phyloP scores from a whole-genome alignment of 1,140 invertebrate genomes.

The Penaeus japonicus region DNA sequence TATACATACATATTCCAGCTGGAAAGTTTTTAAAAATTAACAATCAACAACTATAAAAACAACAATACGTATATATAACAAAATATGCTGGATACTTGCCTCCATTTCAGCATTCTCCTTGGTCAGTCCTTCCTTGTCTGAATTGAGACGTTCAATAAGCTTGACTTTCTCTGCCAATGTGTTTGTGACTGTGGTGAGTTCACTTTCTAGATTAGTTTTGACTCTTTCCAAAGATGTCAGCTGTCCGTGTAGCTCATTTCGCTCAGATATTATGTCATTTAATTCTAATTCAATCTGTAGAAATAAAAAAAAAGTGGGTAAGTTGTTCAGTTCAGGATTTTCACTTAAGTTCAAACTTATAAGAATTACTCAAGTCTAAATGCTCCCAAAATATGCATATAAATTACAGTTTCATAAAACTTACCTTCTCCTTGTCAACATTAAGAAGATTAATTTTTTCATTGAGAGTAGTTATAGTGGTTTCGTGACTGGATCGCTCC shows the following conservation, averaged over 20 bases:
- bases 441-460: conserved; percentile 50
- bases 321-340: not conserved
- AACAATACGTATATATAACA: not conserved
- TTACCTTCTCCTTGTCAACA: conserved; percentile 57
- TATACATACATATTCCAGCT: too few relatives aligned
- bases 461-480: conserved; percentile 42
- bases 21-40: too few relatives aligned
- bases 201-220: conserved; percentile 46
- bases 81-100: not conserved
- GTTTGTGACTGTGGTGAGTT: conserved; percentile 37
- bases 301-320: not conserved
- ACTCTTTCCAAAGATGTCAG: conserved; percentile 50
- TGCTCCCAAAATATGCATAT: too few relatives aligned
- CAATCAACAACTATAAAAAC: not conserved
- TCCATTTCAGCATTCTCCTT: conserved; percentile 57
- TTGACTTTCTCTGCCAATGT: conserved; percentile 47
- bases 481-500: conserved; percentile 44
- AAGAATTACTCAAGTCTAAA: too few relatives aligned
- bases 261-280: conserved; percentile 54
- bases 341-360: not conserved
- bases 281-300: conserved; percentile 55
- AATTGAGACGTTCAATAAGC: conserved; percentile 40
- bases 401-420: not conserved
- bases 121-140: conserved; percentile 50
- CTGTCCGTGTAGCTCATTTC: conserved; percentile 56